Conservation (phyloP, 2,113 vertebrate species). For the Prinia subflava region DNA sequence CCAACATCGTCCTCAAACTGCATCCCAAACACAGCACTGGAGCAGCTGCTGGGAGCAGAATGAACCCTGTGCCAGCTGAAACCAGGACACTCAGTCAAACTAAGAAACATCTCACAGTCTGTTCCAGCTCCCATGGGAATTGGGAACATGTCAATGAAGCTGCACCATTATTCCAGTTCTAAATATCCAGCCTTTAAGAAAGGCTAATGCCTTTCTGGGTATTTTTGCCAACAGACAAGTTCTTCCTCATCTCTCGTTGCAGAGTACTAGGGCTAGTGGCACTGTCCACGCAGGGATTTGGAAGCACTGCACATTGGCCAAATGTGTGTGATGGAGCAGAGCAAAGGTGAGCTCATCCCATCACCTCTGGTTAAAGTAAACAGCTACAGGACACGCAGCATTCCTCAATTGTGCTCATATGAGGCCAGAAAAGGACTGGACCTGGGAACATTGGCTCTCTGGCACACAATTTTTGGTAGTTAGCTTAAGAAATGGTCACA, state of each 20-base stretch:
- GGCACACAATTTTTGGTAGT: background rate
- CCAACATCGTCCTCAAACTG: background rate
- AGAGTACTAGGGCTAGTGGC: background rate
- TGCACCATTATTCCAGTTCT: background rate
- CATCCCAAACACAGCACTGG: background rate
- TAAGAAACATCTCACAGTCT: background rate
- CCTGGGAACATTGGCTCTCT: background rate
- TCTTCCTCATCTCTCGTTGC: background rate
- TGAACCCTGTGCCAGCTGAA: background rate
- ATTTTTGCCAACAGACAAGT: background rate
- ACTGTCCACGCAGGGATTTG: background rate
- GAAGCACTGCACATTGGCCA: background rate
- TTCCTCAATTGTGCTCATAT: background rate
- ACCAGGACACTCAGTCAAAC: background rate
- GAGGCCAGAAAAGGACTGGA: background rate
- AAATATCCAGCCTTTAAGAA: background rate
- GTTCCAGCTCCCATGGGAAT: background rate
- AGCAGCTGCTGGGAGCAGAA: background rate
- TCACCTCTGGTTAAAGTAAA: background rate
- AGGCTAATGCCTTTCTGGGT: background rate
- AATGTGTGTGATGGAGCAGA: background rate
- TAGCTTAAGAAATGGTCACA: background rate
- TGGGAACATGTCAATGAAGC: background rate
- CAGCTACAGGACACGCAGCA: rapidly evolving
- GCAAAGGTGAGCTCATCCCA: background rate